phyloP scores from a whole-genome alignment of 1,140 invertebrate genomes.

The Calycopis cecrops region DNA sequence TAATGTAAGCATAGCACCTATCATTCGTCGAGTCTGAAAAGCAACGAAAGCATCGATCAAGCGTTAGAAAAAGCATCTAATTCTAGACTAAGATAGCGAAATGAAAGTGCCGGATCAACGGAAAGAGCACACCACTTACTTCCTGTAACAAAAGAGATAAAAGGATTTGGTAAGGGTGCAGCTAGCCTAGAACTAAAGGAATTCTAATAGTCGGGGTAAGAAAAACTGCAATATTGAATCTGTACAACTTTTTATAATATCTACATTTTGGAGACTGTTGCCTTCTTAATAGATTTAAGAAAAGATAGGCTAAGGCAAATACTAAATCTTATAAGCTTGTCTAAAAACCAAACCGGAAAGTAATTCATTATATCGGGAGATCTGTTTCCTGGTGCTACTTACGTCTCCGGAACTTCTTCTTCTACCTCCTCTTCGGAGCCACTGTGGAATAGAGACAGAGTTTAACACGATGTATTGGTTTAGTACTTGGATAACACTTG shows the following conservation, averaged over 20 bases:
- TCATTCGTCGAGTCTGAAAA: conserved; percentile 42
- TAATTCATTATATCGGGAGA: conserved; percentile 17
- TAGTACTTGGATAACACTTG: conserved; percentile 7
- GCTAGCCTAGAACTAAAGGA: conserved; percentile 39
- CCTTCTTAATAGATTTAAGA: conserved; percentile 34
- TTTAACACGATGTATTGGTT: conserved; percentile 18
- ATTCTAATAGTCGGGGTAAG: conserved; percentile 19
- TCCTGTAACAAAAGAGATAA: conserved; percentile 77
- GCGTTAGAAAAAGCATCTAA: conserved; percentile 51
- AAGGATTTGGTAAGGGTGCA: conserved; percentile 65
- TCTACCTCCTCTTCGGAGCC: conserved; percentile 81
- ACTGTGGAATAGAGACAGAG: conserved; percentile 51
- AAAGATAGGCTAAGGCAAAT: conserved; percentile 51
- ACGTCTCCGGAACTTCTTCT: conserved; percentile 82
- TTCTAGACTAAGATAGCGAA: conserved; percentile 64
- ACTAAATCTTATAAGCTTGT: conserved; percentile 55
- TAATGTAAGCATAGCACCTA: conserved; percentile 39
- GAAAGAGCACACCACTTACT: conserved; percentile 75
- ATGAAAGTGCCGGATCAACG: conserved; percentile 65
- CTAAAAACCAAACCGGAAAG: conserved; percentile 49
- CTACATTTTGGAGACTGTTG: conserved; percentile 28
- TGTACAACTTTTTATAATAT: conserved; percentile 23
- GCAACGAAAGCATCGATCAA: conserved; percentile 51
- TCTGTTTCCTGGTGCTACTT: conserved; percentile 62
- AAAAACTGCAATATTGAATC: conserved; percentile 21